A percentile compares a stretch with the other conserved stretches of the same genome.
Conservation (phyloP, 92 coral and sea anemone genomes). For the Meandrina meandrites region DNA sequence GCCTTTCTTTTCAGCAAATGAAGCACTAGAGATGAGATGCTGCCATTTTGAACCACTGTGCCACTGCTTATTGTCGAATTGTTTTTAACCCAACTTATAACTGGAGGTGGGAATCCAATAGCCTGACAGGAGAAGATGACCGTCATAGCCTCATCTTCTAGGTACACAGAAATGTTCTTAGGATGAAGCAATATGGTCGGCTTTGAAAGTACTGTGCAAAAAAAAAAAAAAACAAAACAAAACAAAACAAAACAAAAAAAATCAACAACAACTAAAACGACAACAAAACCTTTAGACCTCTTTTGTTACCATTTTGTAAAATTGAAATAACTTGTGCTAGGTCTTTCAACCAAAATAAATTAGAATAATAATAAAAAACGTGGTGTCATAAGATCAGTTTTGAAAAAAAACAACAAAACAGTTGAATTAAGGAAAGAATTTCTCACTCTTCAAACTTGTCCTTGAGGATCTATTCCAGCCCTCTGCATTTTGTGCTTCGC, state of each 20-base stretch:
- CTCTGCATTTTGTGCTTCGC: slow-evolving; percentile 43
- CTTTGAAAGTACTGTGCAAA: neutral
- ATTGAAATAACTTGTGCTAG: neutral
- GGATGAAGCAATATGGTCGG: slow-evolving; percentile 26
- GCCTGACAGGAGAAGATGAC: slow-evolving; percentile 38
- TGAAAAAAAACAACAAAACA: neutral
- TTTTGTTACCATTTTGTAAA: neutral
- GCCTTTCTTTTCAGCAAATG: neutral
- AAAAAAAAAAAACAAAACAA: neutral
- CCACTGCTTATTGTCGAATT: slow-evolving; percentile 14
- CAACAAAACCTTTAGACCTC: no score
- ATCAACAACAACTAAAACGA: no score
- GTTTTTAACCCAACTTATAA: slow-evolving; percentile 38
- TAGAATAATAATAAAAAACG: no score
- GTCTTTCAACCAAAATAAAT: neutral
- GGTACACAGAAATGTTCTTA: neutral
- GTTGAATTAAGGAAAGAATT: no score
- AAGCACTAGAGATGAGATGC: slow-evolving; percentile 17
- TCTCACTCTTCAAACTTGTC: neutral
- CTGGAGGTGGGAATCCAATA: slow-evolving; percentile 46
- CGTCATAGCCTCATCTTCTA: neutral
- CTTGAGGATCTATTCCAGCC: neutral
- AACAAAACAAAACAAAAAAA: no score
- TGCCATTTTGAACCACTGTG: slow-evolving; percentile 2
- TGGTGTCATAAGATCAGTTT: neutral